Evolutionary conservation across 35 echinoderm and acorn worm species (phyloP), one percentile per base, ranked within the genome.

Genomic region (Ophioderma brevispina): DNA sequence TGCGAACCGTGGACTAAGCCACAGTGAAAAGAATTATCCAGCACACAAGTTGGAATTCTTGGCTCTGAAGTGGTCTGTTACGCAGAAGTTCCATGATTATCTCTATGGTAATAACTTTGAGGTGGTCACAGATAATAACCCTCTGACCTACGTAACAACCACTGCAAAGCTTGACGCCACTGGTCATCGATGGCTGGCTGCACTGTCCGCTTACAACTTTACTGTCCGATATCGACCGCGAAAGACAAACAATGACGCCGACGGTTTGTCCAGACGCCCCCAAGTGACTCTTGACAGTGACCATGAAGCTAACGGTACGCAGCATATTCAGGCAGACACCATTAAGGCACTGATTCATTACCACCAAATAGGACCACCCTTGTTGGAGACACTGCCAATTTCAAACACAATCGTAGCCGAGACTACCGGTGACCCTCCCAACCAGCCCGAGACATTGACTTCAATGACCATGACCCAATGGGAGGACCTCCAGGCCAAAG

Each of bases 11-110:
- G 40, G 87, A 2, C 43, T 94, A 1, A 89, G 34, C 0, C 37
- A 39, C 0, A 52, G 46, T 21, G 92, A 94, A 79, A 49, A 31
- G 25, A 76, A 89, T 0, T 94, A 94, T 37, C 81, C 92, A 35
- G 81, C 87, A 39, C 87, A 94, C 42, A 94, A 94, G 49, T 76
- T 94, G 39, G 92, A 94, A 32, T 94, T 94, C 38, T 40, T 94
- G 3, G 80, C 56, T 23, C 38, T 94, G 18, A 94, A 94, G 40
- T 94, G 87, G 92, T 75, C 79, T 28, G 81, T 89, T 32, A 84
- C 37, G 10, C 85, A 94, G 2, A 94, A 89, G 64, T 84, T 89
- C 19, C 75, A 39, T 55, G 78, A 88, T 18, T 88, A 88, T 49
- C 85, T 91, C 1, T 77, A 92, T 89, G 56, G 90, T 46, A 30